Base-by-base conservation (phyloP, 2,797 vertebrate species). In the Siniperca scherzeri region DNA sequence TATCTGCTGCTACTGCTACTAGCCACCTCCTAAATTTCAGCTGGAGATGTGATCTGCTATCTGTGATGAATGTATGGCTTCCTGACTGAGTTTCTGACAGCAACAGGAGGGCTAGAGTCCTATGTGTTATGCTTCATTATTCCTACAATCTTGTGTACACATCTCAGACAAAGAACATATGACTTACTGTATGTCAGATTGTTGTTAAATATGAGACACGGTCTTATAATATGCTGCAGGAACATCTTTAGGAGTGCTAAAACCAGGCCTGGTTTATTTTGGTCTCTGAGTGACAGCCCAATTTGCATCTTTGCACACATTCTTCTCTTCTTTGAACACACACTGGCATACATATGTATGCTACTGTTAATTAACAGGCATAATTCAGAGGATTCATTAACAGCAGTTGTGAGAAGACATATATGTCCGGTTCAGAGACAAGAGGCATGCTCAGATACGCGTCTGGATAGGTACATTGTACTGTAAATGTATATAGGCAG, bases 251-350 rank as follows among this genome's bases (percentile, higher is more conserved):
- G 70, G 38, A 70, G 60, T 21, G 53, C 74, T 70, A 48, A 67
- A 81, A 66, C 33, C 8, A 0, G 40, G 61, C 70, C 12, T 56
- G 73, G 80, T 83, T 78, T 87, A 88, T 85, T 87, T 87, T 68
- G 38, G 77, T 81, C 72, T 80, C 33, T 30, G 22, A 64, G 44
- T 68, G 73, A 80, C 74, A 30, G 61, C 60, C 30, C 12, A 22
- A 21, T 65, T 70, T 82, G 71, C 60, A 42, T 70, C 56, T 84
- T 82, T 68, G 68, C 79, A 84, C 74, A 79, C 13, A 25, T 65
- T 74, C 27, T 14, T 30, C 40, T 69, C 55, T 44, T 2, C 0
- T 44, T 78, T 38, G 9, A 60, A 64, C 42, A 48, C 36, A 53
- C 25, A 19, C 33, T 25, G 4, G 14, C 62, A 73, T 16, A n/a